A percentile compares a stretch with the other conserved stretches of the same genome.
These are phyloP conservation scores for Cephus cinctus DNA, from an alignment of 1,140 invertebrate genomes.

Conservation along the genomic window DNA sequence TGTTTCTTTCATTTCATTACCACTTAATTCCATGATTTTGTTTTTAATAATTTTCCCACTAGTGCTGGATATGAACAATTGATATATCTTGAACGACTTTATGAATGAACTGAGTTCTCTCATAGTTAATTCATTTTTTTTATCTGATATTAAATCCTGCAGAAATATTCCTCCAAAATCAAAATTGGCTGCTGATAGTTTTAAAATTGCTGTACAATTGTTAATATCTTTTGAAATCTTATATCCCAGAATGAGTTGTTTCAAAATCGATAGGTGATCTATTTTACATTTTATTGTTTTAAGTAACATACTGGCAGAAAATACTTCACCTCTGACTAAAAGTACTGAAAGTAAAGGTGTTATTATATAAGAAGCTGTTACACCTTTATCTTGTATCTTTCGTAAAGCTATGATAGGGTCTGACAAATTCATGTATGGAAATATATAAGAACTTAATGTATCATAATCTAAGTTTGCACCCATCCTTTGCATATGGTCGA, in stretches of 20 bases:
- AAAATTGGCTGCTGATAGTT: slow-evolving; percentile 11
- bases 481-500: slow-evolving; percentile 54
- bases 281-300: slow-evolving; percentile 46
- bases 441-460: slow-evolving; percentile 55
- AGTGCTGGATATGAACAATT: not conserved
- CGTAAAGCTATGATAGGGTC: slow-evolving; percentile 52
- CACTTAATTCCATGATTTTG: not conserved
- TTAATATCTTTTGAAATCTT: slow-evolving; percentile 23
- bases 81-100: not conserved
- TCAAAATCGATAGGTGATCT: slow-evolving; percentile 39
- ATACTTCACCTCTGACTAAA: slow-evolving; percentile 49
- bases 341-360: slow-evolving; percentile 55
- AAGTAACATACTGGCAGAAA: slow-evolving; percentile 52
- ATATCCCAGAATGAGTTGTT: slow-evolving; percentile 29
- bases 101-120: slow-evolving; percentile 8
- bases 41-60: not conserved
- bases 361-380: slow-evolving; percentile 42
- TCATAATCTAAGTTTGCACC: slow-evolving; percentile 55
- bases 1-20: too few relatives aligned
- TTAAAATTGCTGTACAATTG: slow-evolving; percentile 28
- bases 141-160: not conserved
- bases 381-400: slow-evolving; percentile 51
- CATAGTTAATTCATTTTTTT: not conserved
- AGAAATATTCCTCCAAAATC: slow-evolving; percentile 17
- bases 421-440: slow-evolving; percentile 54